A percentile compares a stretch with the other conserved stretches of the same genome.
phyloP scores from a whole-genome alignment of 1,140 invertebrate genomes.

The Drosophila varians region DNA sequence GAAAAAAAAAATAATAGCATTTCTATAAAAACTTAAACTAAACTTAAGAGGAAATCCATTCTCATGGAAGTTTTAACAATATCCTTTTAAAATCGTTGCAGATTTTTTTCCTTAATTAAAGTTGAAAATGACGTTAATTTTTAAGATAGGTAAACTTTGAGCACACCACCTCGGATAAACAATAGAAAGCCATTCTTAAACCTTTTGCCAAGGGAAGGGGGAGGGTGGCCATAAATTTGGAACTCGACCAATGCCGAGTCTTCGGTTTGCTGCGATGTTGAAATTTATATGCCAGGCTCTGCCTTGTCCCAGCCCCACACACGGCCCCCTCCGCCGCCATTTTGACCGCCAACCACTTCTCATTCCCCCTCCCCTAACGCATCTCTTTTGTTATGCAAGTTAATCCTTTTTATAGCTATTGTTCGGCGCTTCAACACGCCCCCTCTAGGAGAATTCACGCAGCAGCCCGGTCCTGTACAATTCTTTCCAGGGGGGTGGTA shows the following conservation, averaged over 20 bases:
- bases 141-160: conserved; percentile 6
- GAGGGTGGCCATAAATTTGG: conserved; percentile 39
- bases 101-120: no score
- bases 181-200: conserved; percentile 7
- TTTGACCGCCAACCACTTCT: background rate
- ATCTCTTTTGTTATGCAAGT: conserved; percentile 74
- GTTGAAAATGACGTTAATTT: background rate
- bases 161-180: conserved; percentile 13
- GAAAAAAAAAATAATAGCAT: no score
- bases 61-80: no score
- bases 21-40: no score
- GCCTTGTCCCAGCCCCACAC: conserved; percentile 5
- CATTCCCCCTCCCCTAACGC: conserved; percentile 1
- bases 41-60: no score
- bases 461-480: conserved; percentile 49
- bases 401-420: conserved; percentile 80
- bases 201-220: conserved; percentile 20
- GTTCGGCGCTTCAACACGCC: conserved; percentile 76
- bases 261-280: conserved; percentile 15
- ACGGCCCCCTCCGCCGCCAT: background rate
- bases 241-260: conserved; percentile 42
- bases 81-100: no score
- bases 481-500: conserved; percentile 48
- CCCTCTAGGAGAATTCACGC: conserved; percentile 29
- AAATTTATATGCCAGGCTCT: conserved; percentile 40